A percentile compares a stretch with the other conserved stretches of the same genome.
These are phyloP conservation scores for Labroides dimidiatus DNA, from an alignment of 2,797 vertebrate species.

Conservation along the genomic window DNA sequence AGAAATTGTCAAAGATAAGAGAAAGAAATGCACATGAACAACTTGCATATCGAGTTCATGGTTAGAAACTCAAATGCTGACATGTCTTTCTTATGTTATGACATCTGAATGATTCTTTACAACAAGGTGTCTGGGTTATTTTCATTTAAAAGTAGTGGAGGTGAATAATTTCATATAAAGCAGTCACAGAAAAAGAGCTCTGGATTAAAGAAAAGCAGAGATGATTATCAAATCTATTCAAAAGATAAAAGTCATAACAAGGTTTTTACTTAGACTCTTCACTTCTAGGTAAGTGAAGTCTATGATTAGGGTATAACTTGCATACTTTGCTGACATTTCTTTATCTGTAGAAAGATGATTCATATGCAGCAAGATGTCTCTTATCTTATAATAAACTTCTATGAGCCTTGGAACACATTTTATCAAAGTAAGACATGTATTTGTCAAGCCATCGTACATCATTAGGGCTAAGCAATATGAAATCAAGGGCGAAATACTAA, in stretches of 20 bases:
- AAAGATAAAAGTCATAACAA: not conserved
- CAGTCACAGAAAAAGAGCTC: not conserved
- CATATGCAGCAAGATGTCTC: too few relatives aligned
- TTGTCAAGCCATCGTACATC: too few relatives aligned
- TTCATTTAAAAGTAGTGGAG: not conserved
- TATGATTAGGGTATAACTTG: not conserved
- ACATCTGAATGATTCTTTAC: not conserved
- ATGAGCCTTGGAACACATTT: too few relatives aligned
- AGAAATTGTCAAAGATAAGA: constrained; percentile 14
- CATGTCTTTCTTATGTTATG: not conserved
- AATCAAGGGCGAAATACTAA: too few relatives aligned
- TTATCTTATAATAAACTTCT: too few relatives aligned
- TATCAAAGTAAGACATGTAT: too few relatives aligned
- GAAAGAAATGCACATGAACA: not conserved
- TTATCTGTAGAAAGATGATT: not conserved
- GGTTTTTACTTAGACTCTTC: not conserved
- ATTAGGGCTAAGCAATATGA: too few relatives aligned
- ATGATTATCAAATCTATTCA: too few relatives aligned
- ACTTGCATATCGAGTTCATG: not conserved
- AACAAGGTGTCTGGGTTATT: not conserved
- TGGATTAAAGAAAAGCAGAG: too few relatives aligned
- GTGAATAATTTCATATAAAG: not conserved
- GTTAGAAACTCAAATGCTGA: not conserved
- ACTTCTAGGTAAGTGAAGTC: not conserved
- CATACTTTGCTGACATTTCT: not conserved